These are phyloP conservation scores for Ispidina picta DNA, from an alignment of 2,797 vertebrate genomes.

Conservation along the genomic window DNA sequence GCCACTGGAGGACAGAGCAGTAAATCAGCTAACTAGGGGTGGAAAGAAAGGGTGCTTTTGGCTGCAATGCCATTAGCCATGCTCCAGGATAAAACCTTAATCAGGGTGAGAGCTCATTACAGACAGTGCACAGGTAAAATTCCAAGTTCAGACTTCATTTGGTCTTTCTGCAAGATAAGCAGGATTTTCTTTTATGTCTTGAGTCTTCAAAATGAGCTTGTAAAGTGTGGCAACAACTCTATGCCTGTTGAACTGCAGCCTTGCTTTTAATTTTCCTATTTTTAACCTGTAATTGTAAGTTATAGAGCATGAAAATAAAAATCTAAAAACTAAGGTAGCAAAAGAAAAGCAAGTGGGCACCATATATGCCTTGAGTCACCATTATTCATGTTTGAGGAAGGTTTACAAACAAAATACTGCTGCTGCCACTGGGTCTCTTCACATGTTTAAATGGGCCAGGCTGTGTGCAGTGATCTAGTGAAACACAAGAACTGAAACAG, in stretches of 20 bases:
- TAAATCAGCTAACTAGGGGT: constrained; percentile 23
- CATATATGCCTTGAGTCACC: neutral
- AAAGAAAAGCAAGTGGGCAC: neutral
- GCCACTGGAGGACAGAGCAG: constrained; percentile 14
- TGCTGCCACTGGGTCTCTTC: neutral
- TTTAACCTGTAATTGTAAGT: neutral
- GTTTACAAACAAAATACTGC: neutral
- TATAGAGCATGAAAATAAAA: neutral
- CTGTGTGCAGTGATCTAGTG: neutral
- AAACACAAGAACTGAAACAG: neutral
- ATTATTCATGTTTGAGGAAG: neutral
- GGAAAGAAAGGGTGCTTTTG: constrained; percentile 32
- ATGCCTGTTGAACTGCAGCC: neutral
- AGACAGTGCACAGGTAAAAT: constrained; percentile 48
- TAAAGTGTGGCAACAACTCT: neutral
- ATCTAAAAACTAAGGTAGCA: neutral
- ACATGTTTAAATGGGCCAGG: neutral
- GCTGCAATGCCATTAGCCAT: constrained; percentile 57
- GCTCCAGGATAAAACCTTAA: constrained; percentile 62
- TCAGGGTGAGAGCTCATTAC: constrained; percentile 71
- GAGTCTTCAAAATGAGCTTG: neutral
- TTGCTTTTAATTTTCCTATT: neutral
- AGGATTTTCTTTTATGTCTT: neutral
- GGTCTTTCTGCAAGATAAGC: constrained; percentile 7
- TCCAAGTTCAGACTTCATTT: neutral